phyloP scores from a whole-genome alignment of 1,140 invertebrate genomes.

The Pogonomyrmex californicus region DNA sequence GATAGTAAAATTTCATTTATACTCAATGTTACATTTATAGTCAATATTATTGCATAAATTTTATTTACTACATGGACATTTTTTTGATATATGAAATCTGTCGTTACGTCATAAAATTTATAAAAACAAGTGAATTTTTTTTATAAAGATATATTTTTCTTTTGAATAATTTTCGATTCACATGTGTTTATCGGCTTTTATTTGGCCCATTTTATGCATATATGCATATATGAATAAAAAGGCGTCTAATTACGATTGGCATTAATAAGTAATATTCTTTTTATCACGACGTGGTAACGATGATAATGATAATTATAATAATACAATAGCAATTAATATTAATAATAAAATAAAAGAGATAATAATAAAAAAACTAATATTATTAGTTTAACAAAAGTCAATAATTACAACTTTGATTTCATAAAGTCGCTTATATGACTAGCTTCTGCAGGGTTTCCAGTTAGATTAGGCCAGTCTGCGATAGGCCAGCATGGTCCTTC shows the following conservation, averaged over 20 bases:
- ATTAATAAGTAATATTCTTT: slow-evolving; percentile 39
- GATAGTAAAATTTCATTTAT: slow-evolving; percentile 36
- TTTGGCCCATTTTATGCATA: background rate
- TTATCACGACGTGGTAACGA: slow-evolving; percentile 65
- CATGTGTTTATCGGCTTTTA: background rate
- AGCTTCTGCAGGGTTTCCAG: slow-evolving; percentile 69
- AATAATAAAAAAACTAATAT: slow-evolving; percentile 70
- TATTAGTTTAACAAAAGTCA: slow-evolving; percentile 73
- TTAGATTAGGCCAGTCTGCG: slow-evolving; percentile 69
- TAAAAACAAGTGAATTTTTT: slow-evolving; percentile 28
- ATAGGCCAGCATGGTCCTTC: slow-evolving; percentile 73
- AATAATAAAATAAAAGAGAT: slow-evolving; percentile 28
- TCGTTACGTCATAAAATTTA: slow-evolving; percentile 20
- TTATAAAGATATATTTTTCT: slow-evolving; percentile 24
- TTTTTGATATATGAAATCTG: slow-evolving; percentile 2
- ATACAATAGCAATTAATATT: slow-evolving; percentile 34
- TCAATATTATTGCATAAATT: slow-evolving; percentile 35
- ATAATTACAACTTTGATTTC: slow-evolving; percentile 56
- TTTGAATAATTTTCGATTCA: slow-evolving; percentile 27
- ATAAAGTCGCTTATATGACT: slow-evolving; percentile 72
- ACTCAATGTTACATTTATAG: background rate
- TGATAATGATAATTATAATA: slow-evolving; percentile 66
- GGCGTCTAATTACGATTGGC: slow-evolving; percentile 45
- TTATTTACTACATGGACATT: background rate
- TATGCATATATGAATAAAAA: slow-evolving; percentile 35